Evolutionary conservation across 1,140 invertebrate species (phyloP).

Genomic region (Nephila pilipes): DNA sequence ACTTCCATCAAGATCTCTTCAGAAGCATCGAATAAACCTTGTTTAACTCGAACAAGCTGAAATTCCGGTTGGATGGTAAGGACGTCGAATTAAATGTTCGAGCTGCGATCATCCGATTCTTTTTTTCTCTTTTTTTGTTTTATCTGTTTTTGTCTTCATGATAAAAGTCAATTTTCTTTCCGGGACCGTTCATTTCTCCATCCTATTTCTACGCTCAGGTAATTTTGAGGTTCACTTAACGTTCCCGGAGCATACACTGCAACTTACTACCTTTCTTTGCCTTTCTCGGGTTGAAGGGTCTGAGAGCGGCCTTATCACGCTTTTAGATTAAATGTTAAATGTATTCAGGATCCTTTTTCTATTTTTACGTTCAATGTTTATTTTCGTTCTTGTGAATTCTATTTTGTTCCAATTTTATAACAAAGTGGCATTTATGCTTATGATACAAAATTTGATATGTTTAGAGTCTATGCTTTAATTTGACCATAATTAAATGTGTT

Average conservation of each 20-base stretch:
- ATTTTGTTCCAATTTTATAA: background rate
- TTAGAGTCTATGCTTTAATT: too few relatives aligned
- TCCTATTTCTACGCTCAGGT: slow-evolving; percentile 65
- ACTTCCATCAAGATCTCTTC: background rate
- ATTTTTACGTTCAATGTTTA: background rate
- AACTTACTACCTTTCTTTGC: background rate
- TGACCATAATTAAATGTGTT: too few relatives aligned
- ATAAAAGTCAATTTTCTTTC: slow-evolving; percentile 71
- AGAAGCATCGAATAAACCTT: slow-evolving; percentile 9
- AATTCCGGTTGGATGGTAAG: slow-evolving; percentile 46
- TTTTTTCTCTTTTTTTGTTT: background rate
- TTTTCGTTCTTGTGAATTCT: background rate
- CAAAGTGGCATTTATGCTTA: too few relatives aligned
- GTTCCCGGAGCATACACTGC: background rate
- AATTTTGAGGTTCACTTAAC: slow-evolving; percentile 57
- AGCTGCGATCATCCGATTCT: slow-evolving; percentile 23
- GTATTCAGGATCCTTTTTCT: background rate
- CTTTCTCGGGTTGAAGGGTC: background rate
- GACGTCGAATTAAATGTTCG: slow-evolving; percentile 56
- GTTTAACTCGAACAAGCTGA: slow-evolving; percentile 50
- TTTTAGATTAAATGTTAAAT: slow-evolving; percentile 3
- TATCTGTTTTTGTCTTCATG: slow-evolving; percentile 39
- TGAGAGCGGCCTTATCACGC: background rate
- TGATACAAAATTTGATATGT: too few relatives aligned
- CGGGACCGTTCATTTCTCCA: slow-evolving; percentile 31